Base-by-base conservation (phyloP, 2,113 vertebrate species). In the Parus major region DNA sequence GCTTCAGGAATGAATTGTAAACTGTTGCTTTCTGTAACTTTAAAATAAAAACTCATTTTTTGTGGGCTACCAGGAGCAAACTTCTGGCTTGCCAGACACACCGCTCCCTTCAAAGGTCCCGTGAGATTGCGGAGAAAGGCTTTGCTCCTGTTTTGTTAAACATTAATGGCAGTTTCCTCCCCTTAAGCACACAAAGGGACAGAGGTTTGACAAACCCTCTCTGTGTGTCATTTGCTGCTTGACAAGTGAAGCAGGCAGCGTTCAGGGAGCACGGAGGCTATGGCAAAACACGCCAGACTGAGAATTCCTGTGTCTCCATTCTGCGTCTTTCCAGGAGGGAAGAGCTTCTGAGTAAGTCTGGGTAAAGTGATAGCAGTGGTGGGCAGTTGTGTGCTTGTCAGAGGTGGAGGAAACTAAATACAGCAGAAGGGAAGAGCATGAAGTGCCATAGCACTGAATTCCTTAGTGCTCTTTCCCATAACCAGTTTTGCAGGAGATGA, bases 161-260 rank as follows among this genome's bases (percentile, higher is more conserved):
- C 70, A 95, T 96, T 93, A 97, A 96, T 91, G 56, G 24, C 28
- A 46, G 85, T 92, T 95, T 93, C 92, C 93, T 95, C 95, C 96
- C 91, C 82, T 87, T 96, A 84, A 92, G 57, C 66, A 94, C 49
- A 96, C 86, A 95, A 91, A 94, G 71, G 70, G 82, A 81, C 80
- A 87, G 77, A 91, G 83, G 71, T 87, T 95, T 95, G 87, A 96
- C 81, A 93, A 87, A 86, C 2, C 4, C 25, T 19, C 72, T 90
- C 14, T 11, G 73, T 57, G 60, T 93, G 93, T 90, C 82, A 90
- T 71, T 88, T 64, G 42, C 50, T 81, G 72, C 60, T 69, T 75
- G 60, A 80, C 90, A 60, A 94, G 78, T 5, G 61, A 76, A 87
- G 77, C 55, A 85, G 86, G 70, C 49, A 49, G 57, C 0, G 0